Evolutionary conservation across 2,113 vertebrate genomes (phyloP).

Genomic region (Jaculus jaculus): DNA sequence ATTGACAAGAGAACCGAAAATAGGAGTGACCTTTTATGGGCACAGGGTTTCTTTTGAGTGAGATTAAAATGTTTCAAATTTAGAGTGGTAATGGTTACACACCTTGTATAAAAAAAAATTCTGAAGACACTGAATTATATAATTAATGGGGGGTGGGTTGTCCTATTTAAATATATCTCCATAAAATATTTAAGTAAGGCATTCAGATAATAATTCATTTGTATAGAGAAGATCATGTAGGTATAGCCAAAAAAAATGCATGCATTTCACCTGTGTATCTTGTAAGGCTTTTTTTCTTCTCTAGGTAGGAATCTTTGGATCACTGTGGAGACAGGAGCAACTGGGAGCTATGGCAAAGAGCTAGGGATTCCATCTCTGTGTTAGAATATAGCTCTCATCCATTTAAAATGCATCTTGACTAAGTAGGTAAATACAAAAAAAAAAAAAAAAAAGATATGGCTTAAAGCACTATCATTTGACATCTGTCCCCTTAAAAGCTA

Average conservation of each 20-base stretch:
- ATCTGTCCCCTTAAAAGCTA: neutral
- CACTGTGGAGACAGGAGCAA: neutral
- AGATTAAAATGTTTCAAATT: neutral
- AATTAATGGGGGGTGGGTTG: neutral
- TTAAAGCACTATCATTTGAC: neutral
- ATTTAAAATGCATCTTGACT: neutral
- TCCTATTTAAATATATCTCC: neutral
- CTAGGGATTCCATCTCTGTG: neutral
- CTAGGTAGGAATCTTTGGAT: neutral
- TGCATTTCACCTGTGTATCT: neutral
- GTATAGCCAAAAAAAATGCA: neutral
- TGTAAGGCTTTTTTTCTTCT: neutral
- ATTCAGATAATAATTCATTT: neutral
- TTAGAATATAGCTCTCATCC: neutral
- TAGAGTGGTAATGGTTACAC: neutral
- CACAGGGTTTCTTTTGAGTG: neutral
- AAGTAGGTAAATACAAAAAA: neutral
- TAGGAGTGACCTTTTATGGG: neutral
- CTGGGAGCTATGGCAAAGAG: neutral
- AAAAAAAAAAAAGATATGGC: neutral
- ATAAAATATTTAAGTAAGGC: slow-evolving; percentile 1
- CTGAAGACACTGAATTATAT: neutral
- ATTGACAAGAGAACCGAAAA: neutral
- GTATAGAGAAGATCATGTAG: neutral
- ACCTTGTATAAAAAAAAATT: neutral